Conservation (phyloP, 2,888 invertebrate species). For the Gisinianus flammeolus region DNA sequence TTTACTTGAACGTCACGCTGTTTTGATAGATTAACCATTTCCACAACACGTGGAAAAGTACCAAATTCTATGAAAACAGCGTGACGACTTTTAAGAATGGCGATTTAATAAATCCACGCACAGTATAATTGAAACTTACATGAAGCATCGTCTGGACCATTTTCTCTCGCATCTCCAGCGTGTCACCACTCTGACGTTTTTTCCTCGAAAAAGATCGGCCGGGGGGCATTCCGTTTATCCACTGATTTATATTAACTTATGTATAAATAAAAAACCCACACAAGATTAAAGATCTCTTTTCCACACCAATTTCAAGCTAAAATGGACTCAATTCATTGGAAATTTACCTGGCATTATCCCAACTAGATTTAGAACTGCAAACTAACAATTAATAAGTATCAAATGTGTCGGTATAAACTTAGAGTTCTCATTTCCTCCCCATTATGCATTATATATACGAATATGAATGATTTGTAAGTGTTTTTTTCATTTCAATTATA, state of each 20-base stretch:
- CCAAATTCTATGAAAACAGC: not conserved
- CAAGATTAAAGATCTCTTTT: too few relatives aligned
- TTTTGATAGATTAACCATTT: not conserved
- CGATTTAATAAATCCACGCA: not conserved
- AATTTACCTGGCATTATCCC: not conserved
- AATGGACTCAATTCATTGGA: too few relatives aligned
- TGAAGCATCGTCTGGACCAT: not conserved
- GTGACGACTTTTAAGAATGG: not conserved
- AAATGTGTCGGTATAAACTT: not conserved
- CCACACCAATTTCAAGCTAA: too few relatives aligned
- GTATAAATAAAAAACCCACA: too few relatives aligned
- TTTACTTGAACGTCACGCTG: not conserved
- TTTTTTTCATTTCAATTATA: not conserved
- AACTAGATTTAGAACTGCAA: not conserved
- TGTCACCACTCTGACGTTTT: not conserved
- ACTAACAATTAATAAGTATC: not conserved
- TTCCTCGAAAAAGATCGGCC: not conserved
- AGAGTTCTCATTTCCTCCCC: not conserved
- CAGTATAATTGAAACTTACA: not conserved
- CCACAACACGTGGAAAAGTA: not conserved
- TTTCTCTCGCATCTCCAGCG: not conserved
- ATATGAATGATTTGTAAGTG: too few relatives aligned
- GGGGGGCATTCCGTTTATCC: not conserved
- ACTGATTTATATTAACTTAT: slow-evolving; percentile 4
- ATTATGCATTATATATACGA: not conserved